A percentile compares a stretch with the other conserved stretches of the same genome.
These are phyloP conservation scores for Cotesia chilonis DNA, from an alignment of 1,140 invertebrate genomes.

Conservation along the genomic window DNA sequence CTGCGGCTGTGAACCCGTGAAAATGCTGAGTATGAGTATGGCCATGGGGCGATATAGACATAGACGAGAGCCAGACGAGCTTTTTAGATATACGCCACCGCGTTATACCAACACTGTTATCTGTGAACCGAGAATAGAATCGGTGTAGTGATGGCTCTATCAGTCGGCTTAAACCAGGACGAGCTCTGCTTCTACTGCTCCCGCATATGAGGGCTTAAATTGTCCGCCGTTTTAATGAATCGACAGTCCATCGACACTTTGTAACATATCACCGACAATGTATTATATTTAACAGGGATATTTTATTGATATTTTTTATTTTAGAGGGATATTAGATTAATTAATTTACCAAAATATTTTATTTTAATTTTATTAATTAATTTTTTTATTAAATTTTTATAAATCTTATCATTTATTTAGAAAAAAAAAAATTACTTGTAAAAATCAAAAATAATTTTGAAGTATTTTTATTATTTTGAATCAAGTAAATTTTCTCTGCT, in stretches of 20 bases:
- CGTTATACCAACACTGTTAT: conserved; percentile 34
- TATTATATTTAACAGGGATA: not conserved
- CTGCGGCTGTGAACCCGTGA: conserved; percentile 24
- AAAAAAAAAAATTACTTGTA: too few species aligned
- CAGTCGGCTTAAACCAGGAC: conserved; percentile 14
- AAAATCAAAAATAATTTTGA: too few species aligned
- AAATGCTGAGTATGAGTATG: conserved; percentile 38
- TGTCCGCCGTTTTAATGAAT: conserved; percentile 40
- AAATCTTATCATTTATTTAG: too few species aligned
- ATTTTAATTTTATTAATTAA: too few species aligned
- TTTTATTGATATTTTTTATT: too few species aligned
- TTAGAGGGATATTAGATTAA: too few species aligned
- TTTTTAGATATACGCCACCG: conserved; percentile 45
- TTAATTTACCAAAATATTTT: too few species aligned
- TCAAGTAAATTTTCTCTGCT: too few species aligned
- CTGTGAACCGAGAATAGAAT: conserved; percentile 47
- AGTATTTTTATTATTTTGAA: too few species aligned
- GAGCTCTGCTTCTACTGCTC: not conserved
- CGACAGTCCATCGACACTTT: conserved; percentile 22
- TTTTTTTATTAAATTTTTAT: too few species aligned
- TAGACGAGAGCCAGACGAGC: conserved; percentile 23
- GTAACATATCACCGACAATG: not conserved
- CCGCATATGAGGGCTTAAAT: conserved; percentile 26
- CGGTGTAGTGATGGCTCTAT: conserved; percentile 43
- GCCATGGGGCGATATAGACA: too few species aligned